These are phyloP conservation scores for Trichoplusia ni DNA, from an alignment of 1,140 invertebrate genomes.

Conservation along the genomic window DNA sequence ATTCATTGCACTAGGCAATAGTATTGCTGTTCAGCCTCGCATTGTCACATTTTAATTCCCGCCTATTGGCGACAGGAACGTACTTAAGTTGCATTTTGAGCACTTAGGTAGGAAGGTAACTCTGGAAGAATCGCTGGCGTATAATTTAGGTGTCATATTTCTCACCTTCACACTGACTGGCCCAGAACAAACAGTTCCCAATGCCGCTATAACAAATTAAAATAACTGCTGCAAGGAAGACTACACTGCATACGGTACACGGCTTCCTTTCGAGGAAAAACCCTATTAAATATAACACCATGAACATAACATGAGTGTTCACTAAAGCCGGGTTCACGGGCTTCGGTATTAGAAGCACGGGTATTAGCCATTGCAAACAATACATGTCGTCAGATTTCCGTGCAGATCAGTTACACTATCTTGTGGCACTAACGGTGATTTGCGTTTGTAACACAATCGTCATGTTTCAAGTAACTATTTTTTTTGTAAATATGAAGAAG, in stretches of 20 bases:
- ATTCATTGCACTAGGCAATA: conserved; percentile 7
- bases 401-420: conserved; percentile 29
- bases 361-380: conserved; percentile 98
- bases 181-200: conserved; percentile 97
- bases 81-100: conserved; percentile 61
- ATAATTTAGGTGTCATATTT: conserved; percentile 86
- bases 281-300: conserved; percentile 95
- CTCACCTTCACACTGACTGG: conserved; percentile 88
- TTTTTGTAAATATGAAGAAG: conserved; percentile 30
- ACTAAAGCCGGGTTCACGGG: conserved; percentile 96
- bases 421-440: conserved; percentile 31
- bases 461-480: conserved; percentile 64
- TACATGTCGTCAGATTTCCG: conserved; percentile 88
- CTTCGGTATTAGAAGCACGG: conserved; percentile 97
- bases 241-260: conserved; percentile 97
- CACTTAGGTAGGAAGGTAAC: conserved; percentile 49
- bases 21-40: conserved; percentile 20
- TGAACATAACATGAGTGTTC: conserved; percentile 98
- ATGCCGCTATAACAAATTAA: conserved; percentile 97
- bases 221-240: conserved; percentile 95
- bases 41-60: conserved; percentile 35
- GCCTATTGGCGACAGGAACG: conserved; percentile 48
- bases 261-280: conserved; percentile 98
- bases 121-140: conserved; percentile 38
- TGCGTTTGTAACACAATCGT: conserved; percentile 55